Conservation (phyloP, 2,113 vertebrate genomes). For the Tetraodon nigroviridis region DNA sequence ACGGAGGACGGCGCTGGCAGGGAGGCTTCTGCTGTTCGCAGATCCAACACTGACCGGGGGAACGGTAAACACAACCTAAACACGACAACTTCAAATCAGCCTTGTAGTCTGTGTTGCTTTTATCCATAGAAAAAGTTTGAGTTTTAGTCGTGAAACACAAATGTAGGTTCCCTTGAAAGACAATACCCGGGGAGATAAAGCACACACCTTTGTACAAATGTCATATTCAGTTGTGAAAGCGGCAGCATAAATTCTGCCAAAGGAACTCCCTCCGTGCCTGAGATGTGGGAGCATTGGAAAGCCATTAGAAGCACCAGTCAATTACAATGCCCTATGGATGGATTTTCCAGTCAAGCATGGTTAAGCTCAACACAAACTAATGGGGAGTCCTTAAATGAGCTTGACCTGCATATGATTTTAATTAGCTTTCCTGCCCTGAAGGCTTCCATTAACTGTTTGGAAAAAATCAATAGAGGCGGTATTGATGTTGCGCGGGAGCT, state of each 20-base stretch:
- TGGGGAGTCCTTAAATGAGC: conserved; percentile 75
- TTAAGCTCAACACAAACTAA: conserved; percentile 75
- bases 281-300: conserved; percentile 60
- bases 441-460: conserved; percentile 75
- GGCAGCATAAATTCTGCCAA: conserved; percentile 47
- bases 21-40: conserved; percentile 45
- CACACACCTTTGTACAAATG: conserved; percentile 52
- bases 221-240: conserved; percentile 43
- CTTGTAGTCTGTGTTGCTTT: not conserved
- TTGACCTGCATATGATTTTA: conserved; percentile 78
- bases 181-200: conserved; percentile 39
- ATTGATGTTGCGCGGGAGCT: conserved; percentile 62
- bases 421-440: conserved; percentile 75
- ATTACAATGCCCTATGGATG: conserved; percentile 68
- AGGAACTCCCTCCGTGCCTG: conserved; percentile 39
- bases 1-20: conserved; percentile 15
- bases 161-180: not conserved
- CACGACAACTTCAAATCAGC: conserved; percentile 21
- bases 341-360: conserved; percentile 72
- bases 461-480: conserved; percentile 69
- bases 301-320: conserved; percentile 71
- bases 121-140: not conserved
- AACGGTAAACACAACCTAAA: conserved; percentile 55
- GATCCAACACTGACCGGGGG: conserved; percentile 47
- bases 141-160: not conserved